phyloP scores from a whole-genome alignment of 2,888 invertebrate genomes.

The Bhutanitis thaidina region DNA sequence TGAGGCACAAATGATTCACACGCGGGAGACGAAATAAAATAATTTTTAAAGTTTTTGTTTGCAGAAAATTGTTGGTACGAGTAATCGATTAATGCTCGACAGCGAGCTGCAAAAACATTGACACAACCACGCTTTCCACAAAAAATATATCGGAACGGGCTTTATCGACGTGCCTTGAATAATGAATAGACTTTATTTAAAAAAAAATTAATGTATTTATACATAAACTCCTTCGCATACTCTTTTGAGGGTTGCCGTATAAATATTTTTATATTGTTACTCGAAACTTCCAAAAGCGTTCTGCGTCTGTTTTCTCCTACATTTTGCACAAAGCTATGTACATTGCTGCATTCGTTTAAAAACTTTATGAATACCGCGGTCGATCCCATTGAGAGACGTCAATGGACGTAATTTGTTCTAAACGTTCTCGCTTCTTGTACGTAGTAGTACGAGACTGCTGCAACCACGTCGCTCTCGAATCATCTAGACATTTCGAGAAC shows the following conservation, averaged over 20 bases:
- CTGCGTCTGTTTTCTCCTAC: conserved; percentile 9
- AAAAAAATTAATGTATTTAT: conserved; percentile 1
- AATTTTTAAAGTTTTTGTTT: conserved; percentile 9
- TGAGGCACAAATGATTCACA: conserved; percentile 35
- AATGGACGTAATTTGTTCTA: conserved; percentile 1
- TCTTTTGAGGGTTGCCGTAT: conserved; percentile 2
- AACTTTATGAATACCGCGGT: background rate
- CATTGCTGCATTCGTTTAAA: background rate
- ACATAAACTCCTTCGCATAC: conserved; percentile 4
- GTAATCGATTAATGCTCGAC: conserved; percentile 16
- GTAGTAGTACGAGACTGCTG: background rate
- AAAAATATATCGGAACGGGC: conserved; percentile 6
- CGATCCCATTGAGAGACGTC: background rate
- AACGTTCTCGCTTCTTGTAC: background rate
- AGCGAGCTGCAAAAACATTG: conserved; percentile 2
- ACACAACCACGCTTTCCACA: conserved; percentile 11
- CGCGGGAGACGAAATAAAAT: conserved; percentile 20
- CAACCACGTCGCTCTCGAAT: conserved; percentile 47
- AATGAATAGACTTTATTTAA: conserved; percentile 7
- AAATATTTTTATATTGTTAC: conserved; percentile 20
- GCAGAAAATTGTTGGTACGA: conserved; percentile 3
- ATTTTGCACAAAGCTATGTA: conserved; percentile 1
- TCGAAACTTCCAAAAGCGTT: conserved; percentile 30
- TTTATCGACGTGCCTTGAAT: conserved; percentile 10
- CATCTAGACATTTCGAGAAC: conserved; percentile 44